Base-by-base conservation (phyloP, 2,888 invertebrate genomes). In the Papilio protenor region DNA sequence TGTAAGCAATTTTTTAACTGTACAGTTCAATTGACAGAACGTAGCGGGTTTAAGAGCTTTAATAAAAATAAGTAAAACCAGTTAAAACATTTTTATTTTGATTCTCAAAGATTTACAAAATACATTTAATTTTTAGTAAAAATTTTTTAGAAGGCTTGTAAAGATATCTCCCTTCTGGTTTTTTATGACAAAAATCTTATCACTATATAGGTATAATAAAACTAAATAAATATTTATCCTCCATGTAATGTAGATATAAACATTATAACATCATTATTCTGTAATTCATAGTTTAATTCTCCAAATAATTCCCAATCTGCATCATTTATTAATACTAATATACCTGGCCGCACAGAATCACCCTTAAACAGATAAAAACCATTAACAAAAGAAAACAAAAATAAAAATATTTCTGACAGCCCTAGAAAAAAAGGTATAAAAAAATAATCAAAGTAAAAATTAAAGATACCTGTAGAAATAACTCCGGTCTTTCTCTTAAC, bases 281-380 rank as follows among this genome's bases (percentile, higher is more conserved):
- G 95, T 49, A 98, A 85, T 85, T 95, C 95, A 87, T 98, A 98
- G 10, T 97, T 95, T 21, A 96, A 87, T 82, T 97, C 97, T 0
- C 97, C 97, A 90, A 96, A 89, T 21, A 99, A 92, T 90, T 99
- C 99, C 99, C 99, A 99, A 87, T 99, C 99, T 0, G 97, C 96
- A 84, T 99, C 99, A 87, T 99, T 99, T 12, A 99, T 96, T 2
- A 99, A 92, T 0, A 99, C 99, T 72, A 99, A 92, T 80, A 99
- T 99, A 3, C 99, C 99, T 0, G 99, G 99, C 72, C 99, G 89
- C 79, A 96, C 96, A 0, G 96, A 95, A 0, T 95, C 94, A 18
- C 91, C 95, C 92, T 96, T 94, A 1, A 72, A 4, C 66, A 12
- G 12, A 59, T 2, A 23, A 59, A 59, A 59, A 21, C 11, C 18